Base-by-base conservation (phyloP, 2,797 vertebrate species). In the Chanos chanos region DNA sequence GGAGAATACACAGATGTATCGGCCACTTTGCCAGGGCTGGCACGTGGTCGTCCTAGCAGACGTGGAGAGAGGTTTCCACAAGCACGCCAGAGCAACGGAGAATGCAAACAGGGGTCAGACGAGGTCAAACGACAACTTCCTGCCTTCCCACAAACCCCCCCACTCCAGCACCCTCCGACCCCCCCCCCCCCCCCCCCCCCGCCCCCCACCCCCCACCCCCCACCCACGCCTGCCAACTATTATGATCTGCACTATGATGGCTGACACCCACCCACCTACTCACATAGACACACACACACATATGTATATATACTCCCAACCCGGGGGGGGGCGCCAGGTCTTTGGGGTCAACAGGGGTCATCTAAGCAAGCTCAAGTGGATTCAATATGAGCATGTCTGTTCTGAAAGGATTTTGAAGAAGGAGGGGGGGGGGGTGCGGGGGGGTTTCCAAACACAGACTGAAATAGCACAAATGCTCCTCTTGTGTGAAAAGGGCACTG, bases 41-140 rank as follows among this genome's bases (percentile, higher is more conserved):
- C 45, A 65, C 52, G n/a, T n/a, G n/a, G n/a, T n/a, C n/a, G n/a
- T n/a, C n/a, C n/a, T n/a, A n/a, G 57, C 50, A 27, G 70, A 44
- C 52, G 59, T 49, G 49, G 34, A 56, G 45, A 59, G 22, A 58
- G 62, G 62, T 66, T 64, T 66, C 64, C 51, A 73, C 63, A 61
- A 71, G 70, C 71, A 57, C 67, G 74, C 77, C 70, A 59, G 30
- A 55, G 52, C 61, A 61, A 75, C 65, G 66, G 52, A 34, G 68
- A 33, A 72, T 66, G 73, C 71, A 76, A 80, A 71, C 53, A 44
- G n/a, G 58, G 78, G 82, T 86, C 81, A 83, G 75, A 79, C 74
- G 7, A 27, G 81, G 81, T 75, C 78, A 80, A 75, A 70, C 68
- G 67, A 63, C 76, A 70, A 75, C 55, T 81, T 81, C 82, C 79